Evolutionary conservation across 2,797 vertebrate genomes (phyloP), one percentile per base, ranked within the genome.

Genomic region (Parauchenoglanis ngamensis): DNA sequence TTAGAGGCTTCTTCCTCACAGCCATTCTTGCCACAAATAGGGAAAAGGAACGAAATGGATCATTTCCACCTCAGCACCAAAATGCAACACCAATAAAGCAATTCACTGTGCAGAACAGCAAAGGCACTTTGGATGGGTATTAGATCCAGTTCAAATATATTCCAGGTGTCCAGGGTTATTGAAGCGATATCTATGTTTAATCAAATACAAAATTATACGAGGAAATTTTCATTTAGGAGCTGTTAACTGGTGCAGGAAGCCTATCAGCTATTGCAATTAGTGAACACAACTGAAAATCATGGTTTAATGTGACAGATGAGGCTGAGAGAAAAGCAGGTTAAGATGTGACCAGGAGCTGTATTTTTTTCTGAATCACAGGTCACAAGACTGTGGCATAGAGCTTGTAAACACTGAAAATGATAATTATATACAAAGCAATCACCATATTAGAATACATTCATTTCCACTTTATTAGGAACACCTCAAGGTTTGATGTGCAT

Each of bases 161-260:
- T 88, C 65, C 54, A 44, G 85, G 84, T 83, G 88, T 65, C 85
- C 86, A n/a, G 76, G 87, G 76, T 92, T 89, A 90, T 89, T 87
- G 35, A 72, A 85, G 89, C 91, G 85, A 78, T 87, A 91, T 93
- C 65, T 80, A 46, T 76, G 87, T 91, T 90, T 87, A 88, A 90
- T 91, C 82, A 90, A 90, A 90, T 84, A 79, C 85, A 77, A 88
- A 89, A 91, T 93, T 81, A 85, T 87, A 83, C 92, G 87, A 92
- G 75, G 72, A 70, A 57, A 85, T 83, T 70, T 87, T 84, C 52
- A 85, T 90, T 90, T 90, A 87, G 84, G 21, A 35, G 85, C 87
- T 84, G 76, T 87, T 89, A 90, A 88, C 52, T 57, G 75, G 21
- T 63, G 49, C 15, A 80, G 65, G 5, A 65, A 23, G 54, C 67